phyloP scores from a whole-genome alignment of 2,888 invertebrate genomes.

The Melanotus villosus region DNA sequence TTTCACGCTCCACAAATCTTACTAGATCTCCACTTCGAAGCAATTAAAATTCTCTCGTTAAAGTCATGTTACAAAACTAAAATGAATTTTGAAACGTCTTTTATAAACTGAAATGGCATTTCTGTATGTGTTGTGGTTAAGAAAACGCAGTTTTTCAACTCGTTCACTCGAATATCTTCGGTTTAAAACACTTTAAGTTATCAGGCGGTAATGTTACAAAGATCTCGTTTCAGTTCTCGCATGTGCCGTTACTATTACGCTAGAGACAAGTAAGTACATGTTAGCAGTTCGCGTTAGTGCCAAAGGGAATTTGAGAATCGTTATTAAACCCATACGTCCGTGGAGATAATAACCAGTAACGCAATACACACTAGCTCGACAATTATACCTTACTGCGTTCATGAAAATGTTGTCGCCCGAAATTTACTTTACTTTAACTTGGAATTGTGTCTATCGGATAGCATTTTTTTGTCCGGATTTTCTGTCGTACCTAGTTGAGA shows the following conservation, averaged over 20 bases:
- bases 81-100: too few relatives aligned
- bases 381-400: too few relatives aligned
- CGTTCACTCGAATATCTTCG: too few relatives aligned
- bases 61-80: not conserved
- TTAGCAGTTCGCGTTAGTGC: slow-evolving; percentile 25
- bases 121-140: not conserved
- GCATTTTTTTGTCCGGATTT: too few relatives aligned
- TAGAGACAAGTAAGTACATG: slow-evolving; percentile 24
- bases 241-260: slow-evolving; percentile 28
- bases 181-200: slow-evolving; percentile 15
- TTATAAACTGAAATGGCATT: too few relatives aligned
- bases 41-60: slow-evolving; percentile 7
- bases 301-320: slow-evolving; percentile 34
- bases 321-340: slow-evolving; percentile 29
- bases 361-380: not conserved
- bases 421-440: too few relatives aligned
- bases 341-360: not conserved
- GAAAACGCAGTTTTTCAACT: too few relatives aligned
- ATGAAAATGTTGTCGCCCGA: too few relatives aligned
- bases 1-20: slow-evolving; percentile 6
- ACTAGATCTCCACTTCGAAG: not conserved
- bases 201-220: slow-evolving; percentile 13
- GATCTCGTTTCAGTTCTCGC: slow-evolving; percentile 23
- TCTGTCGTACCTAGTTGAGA: too few relatives aligned
- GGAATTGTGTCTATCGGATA: too few relatives aligned